phyloP scores from a whole-genome alignment of 1,140 invertebrate species.

The Periplaneta americana region DNA sequence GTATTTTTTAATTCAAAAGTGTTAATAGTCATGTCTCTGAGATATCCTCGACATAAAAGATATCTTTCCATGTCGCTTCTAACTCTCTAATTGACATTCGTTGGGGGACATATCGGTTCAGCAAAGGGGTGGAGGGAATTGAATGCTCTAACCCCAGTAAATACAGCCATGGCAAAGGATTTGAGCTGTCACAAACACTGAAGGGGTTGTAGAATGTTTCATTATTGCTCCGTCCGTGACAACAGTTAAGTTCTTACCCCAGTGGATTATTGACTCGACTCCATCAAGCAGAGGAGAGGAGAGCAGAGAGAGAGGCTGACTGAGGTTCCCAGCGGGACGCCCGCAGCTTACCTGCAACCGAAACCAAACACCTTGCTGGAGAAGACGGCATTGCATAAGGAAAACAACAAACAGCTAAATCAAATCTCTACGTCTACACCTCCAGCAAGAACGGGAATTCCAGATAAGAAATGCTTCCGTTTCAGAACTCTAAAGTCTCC shows the following conservation, averaged over 20 bases:
- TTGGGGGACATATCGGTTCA: neutral
- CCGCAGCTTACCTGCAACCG: neutral
- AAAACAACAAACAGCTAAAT: neutral
- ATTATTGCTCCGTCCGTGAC: neutral
- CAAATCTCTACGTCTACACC: neutral
- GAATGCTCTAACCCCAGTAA: neutral
- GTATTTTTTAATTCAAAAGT: too few species aligned
- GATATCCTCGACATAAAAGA: too few species aligned
- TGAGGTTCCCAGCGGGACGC: neutral
- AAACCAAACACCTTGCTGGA: neutral
- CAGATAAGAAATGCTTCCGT: too few species aligned
- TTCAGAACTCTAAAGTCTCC: too few species aligned
- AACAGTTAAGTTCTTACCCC: neutral
- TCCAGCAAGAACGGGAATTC: too few species aligned
- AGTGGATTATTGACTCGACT: neutral
- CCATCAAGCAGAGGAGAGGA: neutral
- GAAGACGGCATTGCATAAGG: neutral
- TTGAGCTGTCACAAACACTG: neutral
- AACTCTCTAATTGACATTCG: too few species aligned
- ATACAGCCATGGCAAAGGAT: neutral
- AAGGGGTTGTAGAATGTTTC: neutral
- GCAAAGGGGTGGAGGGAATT: too few species aligned
- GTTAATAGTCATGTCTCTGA: too few species aligned
- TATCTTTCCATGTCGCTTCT: too few species aligned
- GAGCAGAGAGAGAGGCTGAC: too few species aligned